These are phyloP conservation scores for Cactoblastis cactorum DNA, from an alignment of 2,888 invertebrate genomes.

Conservation along the genomic window DNA sequence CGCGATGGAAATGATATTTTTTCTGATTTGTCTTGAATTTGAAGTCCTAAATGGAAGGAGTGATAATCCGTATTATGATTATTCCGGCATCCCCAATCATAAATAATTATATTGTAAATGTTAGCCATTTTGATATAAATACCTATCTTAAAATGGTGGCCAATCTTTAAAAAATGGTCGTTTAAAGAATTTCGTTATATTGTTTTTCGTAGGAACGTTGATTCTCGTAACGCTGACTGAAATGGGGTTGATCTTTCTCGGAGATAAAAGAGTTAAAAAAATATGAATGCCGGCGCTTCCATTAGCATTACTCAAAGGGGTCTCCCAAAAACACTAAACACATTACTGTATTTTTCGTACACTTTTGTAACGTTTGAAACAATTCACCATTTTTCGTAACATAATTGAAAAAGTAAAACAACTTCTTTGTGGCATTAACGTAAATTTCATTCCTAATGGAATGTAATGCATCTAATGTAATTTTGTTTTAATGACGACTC, in stretches of 20 bases:
- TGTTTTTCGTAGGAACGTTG: not conserved
- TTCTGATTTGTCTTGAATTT: no score
- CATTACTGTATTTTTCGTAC: not conserved
- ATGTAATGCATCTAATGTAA: not conserved
- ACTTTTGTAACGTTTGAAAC: not conserved
- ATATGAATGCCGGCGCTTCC: conserved; percentile 1
- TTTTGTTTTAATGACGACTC: not conserved
- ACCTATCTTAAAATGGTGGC: no score
- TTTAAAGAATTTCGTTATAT: no score
- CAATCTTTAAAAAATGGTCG: no score
- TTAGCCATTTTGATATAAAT: no score
- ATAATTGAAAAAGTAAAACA: conserved; percentile 8
- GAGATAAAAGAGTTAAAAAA: not conserved
- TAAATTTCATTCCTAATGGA: conserved; percentile 7
- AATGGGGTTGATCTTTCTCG: not conserved
- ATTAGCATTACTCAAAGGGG: conserved; percentile 3
- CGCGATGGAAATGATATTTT: no score
- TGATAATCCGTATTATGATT: no score
- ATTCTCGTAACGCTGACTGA: not conserved
- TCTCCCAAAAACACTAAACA: not conserved
- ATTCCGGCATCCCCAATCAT: no score
- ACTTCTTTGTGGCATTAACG: conserved; percentile 5
- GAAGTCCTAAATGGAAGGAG: no score
- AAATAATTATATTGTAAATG: no score
- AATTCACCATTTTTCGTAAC: not conserved